Base-by-base conservation (phyloP, 2,797 vertebrate species). In the Podarcis siculus region DNA sequence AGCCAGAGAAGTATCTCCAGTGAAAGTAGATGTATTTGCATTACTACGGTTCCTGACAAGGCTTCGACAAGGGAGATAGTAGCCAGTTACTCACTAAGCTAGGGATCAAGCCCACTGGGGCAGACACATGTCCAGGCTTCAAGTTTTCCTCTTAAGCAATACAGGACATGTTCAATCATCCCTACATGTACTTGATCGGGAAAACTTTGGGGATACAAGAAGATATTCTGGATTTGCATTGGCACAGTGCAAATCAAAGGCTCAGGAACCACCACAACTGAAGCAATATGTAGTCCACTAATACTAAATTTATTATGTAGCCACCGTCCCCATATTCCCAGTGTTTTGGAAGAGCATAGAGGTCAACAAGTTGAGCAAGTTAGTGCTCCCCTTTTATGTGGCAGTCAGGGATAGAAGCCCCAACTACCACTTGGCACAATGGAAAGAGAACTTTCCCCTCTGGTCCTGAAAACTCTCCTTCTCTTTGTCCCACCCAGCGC, bases 151-250 rank as follows among this genome's bases (percentile, higher is more conserved):
- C 19, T 2, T 0, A 37, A 85, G 55, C 5, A 71, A 10, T 66
- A 27, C n/a, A 19, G n/a, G 7, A 35, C 42, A 45, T 76, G 89
- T 58, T n/a, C 86, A 85, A 88, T 91, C 5, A 19, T n/a, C 19
- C 87, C 9, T 1, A 13, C 37, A 1, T 25, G 25, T 76, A 10
- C 25, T 42, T 30, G 30, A 39, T 13, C 1, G 12, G n/a, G 12
- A 69, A 78, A 66, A 30, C 25, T 39, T 85, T 19, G 21, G 27
- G 15, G 27, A 17, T 4, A 67, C n/a, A 45, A 69, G 19, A 45
- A 12, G 32, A 37, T 76, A 55, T 76, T 78, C 75, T 37, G 27
- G 25, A 30, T 76, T 49, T 67, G 12, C 5, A 42, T 12, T 86
- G 27, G 66, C 8, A 32, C 12, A 2, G 37, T 78, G 1, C 30